These are phyloP conservation scores for Drosophila tani DNA, from an alignment of 1,140 invertebrate genomes.

Conservation along the genomic window DNA sequence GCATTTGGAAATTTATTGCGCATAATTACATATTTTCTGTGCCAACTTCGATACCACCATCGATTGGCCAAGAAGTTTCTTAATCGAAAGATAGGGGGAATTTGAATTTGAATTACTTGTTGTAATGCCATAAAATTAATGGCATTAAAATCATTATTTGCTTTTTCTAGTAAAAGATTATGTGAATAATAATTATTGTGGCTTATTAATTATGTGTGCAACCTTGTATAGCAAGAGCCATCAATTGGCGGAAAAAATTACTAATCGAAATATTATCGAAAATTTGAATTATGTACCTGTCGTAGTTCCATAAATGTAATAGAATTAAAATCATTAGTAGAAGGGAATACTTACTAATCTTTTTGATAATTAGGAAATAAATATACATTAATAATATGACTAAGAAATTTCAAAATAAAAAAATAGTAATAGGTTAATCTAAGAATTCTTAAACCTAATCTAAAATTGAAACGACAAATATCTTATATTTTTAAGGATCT, in stretches of 20 bases:
- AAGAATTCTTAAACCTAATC: too few species aligned
- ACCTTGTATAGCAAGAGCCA: too few species aligned
- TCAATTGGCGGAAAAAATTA: neutral
- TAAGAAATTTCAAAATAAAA: too few species aligned
- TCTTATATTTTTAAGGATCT: too few species aligned
- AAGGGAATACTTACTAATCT: too few species aligned
- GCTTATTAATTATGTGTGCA: neutral
- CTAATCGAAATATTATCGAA: neutral
- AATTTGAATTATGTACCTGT: neutral
- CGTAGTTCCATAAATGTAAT: neutral
- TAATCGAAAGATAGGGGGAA: neutral
- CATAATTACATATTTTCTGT: conserved; percentile 2
- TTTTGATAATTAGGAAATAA: too few species aligned
- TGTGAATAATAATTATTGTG: neutral
- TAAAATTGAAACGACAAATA: too few species aligned
- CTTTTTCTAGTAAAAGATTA: neutral
- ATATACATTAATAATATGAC: too few species aligned
- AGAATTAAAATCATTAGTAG: neutral
- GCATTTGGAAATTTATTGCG: conserved; percentile 17
- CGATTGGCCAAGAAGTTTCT: conserved; percentile 10
- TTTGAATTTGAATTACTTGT: neutral
- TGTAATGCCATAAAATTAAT: too few species aligned
- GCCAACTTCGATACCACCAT: neutral
- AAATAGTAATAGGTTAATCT: too few species aligned
- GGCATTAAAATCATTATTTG: neutral